Percentiles rank a stretch among this genome's conserved stretches.
Conservation (phyloP, 2,797 vertebrate species). For the Myioborus miniatus region DNA sequence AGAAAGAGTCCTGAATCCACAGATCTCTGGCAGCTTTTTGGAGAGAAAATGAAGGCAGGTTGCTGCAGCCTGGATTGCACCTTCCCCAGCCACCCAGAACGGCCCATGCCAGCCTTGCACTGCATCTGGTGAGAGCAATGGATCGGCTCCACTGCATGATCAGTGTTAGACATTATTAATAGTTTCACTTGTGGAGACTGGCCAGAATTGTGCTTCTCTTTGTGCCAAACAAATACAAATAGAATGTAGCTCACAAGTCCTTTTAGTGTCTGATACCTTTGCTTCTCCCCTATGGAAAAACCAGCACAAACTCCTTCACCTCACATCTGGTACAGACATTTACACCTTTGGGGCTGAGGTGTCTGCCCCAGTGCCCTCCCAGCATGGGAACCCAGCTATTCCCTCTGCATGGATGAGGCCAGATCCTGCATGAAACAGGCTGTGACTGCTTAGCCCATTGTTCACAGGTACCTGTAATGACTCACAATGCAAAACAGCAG, state of each 20-base stretch:
- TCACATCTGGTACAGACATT: neutral
- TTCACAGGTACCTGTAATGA: neutral
- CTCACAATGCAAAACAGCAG: neutral
- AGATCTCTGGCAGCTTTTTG: neutral
- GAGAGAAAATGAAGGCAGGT: neutral
- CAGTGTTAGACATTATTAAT: neutral
- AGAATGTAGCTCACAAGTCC: neutral
- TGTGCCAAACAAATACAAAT: neutral
- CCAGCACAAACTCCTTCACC: neutral
- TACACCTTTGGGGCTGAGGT: neutral
- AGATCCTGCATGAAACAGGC: neutral
- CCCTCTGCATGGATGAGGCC: neutral
- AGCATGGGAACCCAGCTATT: neutral
- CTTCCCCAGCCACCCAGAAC: fast-evolving
- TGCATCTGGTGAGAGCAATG: fast-evolving
- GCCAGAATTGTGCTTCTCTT: neutral
- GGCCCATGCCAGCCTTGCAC: fast-evolving
- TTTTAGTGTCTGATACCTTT: neutral
- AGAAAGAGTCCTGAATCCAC: neutral
- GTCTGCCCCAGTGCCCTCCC: neutral
- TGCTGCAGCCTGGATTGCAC: neutral
- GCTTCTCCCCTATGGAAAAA: neutral
- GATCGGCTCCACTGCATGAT: neutral
- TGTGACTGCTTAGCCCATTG: neutral
- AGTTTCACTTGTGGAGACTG: neutral